Conservation (phyloP, 1,140 invertebrate genomes). For the Himalopsyche phryganea region DNA sequence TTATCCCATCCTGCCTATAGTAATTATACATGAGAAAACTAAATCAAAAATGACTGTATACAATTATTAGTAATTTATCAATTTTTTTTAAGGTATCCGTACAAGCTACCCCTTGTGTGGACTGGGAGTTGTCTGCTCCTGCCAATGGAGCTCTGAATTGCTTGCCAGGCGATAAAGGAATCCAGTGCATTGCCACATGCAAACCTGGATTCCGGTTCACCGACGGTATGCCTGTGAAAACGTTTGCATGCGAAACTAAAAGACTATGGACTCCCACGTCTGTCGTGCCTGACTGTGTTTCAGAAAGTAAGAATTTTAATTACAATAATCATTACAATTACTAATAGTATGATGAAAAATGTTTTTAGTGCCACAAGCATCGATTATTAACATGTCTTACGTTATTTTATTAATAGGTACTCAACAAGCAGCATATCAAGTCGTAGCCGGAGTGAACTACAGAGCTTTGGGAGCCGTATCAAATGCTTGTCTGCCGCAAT, state of each 20-base stretch:
- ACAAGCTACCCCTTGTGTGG: slow-evolving; percentile 89
- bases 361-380: not conserved
- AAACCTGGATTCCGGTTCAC: slow-evolving; percentile 89
- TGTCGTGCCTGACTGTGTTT: slow-evolving; percentile 90
- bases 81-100: slow-evolving; percentile 63
- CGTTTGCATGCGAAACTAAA: slow-evolving; percentile 77
- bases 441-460: slow-evolving; percentile 84
- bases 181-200: slow-evolving; percentile 88
- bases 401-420: slow-evolving; percentile 61
- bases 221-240: slow-evolving; percentile 82
- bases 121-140: slow-evolving; percentile 88
- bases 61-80: not conserved
- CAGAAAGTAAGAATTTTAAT: slow-evolving; percentile 70
- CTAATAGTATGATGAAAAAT: too few relatives aligned
- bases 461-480: slow-evolving; percentile 85
- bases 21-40: too few relatives aligned
- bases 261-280: slow-evolving; percentile 78
- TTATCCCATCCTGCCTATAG: too few relatives aligned
- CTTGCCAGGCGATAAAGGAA: slow-evolving; percentile 71
- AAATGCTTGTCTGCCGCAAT: slow-evolving; percentile 77
- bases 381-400: not conserved
- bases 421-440: slow-evolving; percentile 90
- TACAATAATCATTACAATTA: not conserved
- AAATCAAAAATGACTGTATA: too few relatives aligned
- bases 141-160: slow-evolving; percentile 87